A percentile compares a stretch with the other conserved stretches of the same genome.
These are phyloP conservation scores for Coccyzus lansbergi DNA, from an alignment of 2,797 vertebrate genomes.

Conservation along the genomic window DNA sequence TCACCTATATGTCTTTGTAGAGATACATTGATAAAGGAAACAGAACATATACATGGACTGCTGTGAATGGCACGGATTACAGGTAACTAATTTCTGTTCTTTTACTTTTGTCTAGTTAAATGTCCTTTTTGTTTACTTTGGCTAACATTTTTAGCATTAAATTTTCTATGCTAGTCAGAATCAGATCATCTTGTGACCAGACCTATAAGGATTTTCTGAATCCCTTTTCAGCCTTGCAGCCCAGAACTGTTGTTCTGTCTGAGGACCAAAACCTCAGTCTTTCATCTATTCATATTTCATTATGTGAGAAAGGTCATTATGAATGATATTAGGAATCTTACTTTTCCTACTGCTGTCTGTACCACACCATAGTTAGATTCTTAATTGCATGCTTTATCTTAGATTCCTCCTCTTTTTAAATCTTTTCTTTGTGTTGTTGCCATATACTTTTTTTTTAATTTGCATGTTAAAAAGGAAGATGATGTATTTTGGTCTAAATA, in stretches of 20 bases:
- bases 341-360: not conserved
- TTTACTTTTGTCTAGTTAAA: not conserved
- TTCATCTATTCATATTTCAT: not conserved
- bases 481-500: not conserved
- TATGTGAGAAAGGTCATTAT: not conserved
- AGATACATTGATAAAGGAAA: slow-evolving; percentile 95
- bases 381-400: not conserved
- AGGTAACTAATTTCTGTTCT: slow-evolving; percentile 80
- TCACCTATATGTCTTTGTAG: slow-evolving; percentile 76
- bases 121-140: not conserved
- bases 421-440: not conserved
- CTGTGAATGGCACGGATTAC: slow-evolving; percentile 97
- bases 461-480: not conserved
- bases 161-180: not conserved
- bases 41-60: slow-evolving; percentile 94
- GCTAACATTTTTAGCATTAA: not conserved
- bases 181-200: not conserved
- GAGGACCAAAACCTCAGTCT: not conserved
- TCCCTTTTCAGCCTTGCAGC: not conserved
- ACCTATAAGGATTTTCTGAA: not conserved
- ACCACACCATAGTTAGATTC: not conserved
- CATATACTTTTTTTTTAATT: not conserved
- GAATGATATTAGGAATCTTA: not conserved
- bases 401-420: not conserved
- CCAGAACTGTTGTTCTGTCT: not conserved